Base-by-base conservation (phyloP, 2,797 vertebrate genomes). In the Trachops cirrhosus region DNA sequence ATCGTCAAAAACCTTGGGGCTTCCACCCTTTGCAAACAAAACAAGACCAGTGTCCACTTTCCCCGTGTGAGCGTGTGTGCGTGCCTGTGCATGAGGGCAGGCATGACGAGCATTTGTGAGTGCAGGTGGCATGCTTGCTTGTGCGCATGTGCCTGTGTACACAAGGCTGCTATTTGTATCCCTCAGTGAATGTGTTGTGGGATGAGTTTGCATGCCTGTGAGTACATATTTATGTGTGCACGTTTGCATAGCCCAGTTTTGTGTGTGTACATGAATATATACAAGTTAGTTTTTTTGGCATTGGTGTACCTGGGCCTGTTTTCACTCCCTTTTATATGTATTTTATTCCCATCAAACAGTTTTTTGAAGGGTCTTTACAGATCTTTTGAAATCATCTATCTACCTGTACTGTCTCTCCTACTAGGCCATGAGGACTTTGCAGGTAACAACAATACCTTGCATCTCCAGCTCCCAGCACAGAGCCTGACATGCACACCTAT, bases 291-390 rank as follows among this genome's bases (percentile, higher is more conserved):
- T 67, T 68, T 57, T 88, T 46, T 54, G 5, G 64, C 22, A 48
- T 3, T 85, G 18, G 9, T 85, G 22, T 91, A 22, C 84, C n/a
- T 57, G 24, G 6, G 4, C 11, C 46, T 94, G 26, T 48, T 79
- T 74, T 37, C 2, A n/a, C 87, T 93, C 44, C 50, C 18, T 62
- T 64, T 86, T 41, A 8, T 39, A 5, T 62, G 68, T 70, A 73
- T 88, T 82, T 77, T 89, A 57, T 71, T 6, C 24, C 14, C 24
- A 73, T 46, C 22, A 10, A 86, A 48, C 9, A 85, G 6, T 48
- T 93, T 78, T 94, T 74, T 37, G 32, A 32, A 87, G 21, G 9
- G 9, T 85, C 52, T 83, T n/a, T n/a, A 34, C 24, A 50, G 74
- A 89, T 46, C 21, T 48, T 52, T 59, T 46, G 34, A 74, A 82